phyloP scores from a whole-genome alignment of 2,888 invertebrate genomes.

The Hypomecis atomaria region DNA sequence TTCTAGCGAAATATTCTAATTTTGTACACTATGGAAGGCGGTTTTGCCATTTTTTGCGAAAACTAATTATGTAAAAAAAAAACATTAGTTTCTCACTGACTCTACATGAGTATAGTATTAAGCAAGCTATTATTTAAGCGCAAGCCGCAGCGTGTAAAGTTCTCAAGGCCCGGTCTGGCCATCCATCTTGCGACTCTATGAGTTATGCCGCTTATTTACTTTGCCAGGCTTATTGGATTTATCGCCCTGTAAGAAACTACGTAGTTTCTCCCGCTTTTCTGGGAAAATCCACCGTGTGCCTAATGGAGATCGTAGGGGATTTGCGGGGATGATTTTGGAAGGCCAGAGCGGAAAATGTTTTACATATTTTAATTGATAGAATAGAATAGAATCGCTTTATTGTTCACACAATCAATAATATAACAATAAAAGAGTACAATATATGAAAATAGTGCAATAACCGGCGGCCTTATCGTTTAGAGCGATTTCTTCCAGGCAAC shows the following conservation, averaged over 20 bases:
- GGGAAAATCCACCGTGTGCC: constrained; percentile 33
- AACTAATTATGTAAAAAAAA: too few species aligned
- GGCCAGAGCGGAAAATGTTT: constrained; percentile 2
- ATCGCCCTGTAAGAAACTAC: constrained; percentile 29
- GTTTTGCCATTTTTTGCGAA: too few species aligned
- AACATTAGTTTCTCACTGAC: too few species aligned
- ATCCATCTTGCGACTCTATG: constrained; percentile 33
- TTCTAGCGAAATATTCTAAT: too few species aligned
- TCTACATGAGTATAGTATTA: neutral
- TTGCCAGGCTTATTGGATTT: constrained; percentile 38
- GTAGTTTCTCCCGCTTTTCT: constrained; percentile 27
- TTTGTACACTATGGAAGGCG: too few species aligned
- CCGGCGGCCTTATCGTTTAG: too few species aligned
- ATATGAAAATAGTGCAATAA: too few species aligned
- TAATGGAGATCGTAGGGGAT: constrained; percentile 31
- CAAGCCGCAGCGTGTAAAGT: constrained; percentile 23
- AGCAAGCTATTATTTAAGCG: constrained; percentile 27
- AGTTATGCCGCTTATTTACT: constrained; percentile 34
- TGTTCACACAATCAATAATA: too few species aligned
- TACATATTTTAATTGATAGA: neutral
- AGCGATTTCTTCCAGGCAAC: too few species aligned
- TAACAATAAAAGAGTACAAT: too few species aligned
- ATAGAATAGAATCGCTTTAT: too few species aligned
- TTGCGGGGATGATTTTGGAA: constrained; percentile 14
- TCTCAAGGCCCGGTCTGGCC: constrained; percentile 14